Base-by-base conservation (phyloP, 2,888 invertebrate species). In the Rhagonycha lutea region DNA sequence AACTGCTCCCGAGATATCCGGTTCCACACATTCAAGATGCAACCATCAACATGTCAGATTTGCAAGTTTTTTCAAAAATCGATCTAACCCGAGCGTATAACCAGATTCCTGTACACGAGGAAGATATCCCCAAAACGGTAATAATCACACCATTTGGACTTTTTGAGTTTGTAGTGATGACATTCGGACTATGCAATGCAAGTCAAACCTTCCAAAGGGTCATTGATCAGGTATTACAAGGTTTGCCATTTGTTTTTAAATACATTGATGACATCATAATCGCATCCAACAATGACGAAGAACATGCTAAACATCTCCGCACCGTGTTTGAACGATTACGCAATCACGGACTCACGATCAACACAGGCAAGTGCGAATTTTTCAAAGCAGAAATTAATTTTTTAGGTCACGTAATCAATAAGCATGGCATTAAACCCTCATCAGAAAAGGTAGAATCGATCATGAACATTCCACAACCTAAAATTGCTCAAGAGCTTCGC, bases 1-100 rank as follows among this genome's bases (percentile, higher is more conserved):
- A 12, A 83, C 82, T 1, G 69, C 70, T 9, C 69, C 75, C n/a
- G 81, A 80, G 68, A 1, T 88, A 87, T 62, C 86, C 86, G 0
- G 70, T 87, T 12, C 88, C 88, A 1, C 77, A 85, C 11, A 69
- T 73, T 29, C 10, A 62, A 9, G 23, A 62, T 8, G 10, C 12
- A 2, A 11, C 62, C 0, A 5, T 11, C 4, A 62, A 18, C 14
- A 4, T 62, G 1, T 18, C 8, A 10, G 14, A 3, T 18, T 23
- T 4, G 3, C 10, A 8, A 14, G 23, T 18, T 10, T 62, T 62
- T 3, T 23, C 23, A 0, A 62, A 62, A 62, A 62, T 62, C 5
- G 23, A 18, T 10, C 14, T 62, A 2, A 23, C 23, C 0, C 10
- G 11, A 4, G 23, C 62, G n/a, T 61, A 14, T 1, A n/a, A n/a